A percentile compares a stretch with the other conserved stretches of the same genome.
These are phyloP conservation scores for Rachycentron canadum DNA, from an alignment of 2,797 vertebrate genomes.

Conservation along the genomic window DNA sequence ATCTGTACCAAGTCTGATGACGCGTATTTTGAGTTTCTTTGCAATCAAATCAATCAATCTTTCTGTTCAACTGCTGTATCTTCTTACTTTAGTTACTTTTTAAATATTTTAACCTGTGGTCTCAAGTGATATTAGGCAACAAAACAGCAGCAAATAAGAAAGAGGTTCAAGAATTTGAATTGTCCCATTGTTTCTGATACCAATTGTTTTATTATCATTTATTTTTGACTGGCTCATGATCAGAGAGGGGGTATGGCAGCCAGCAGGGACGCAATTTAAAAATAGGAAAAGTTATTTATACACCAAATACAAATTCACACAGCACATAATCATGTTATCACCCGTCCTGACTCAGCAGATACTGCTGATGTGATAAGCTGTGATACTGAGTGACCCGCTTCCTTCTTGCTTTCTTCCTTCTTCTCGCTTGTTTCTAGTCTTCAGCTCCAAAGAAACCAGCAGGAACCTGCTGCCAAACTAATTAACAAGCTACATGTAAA, in stretches of 20 bases:
- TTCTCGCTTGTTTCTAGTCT: background rate
- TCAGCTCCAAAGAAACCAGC: background rate
- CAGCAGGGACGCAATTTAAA: background rate
- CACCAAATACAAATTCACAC: background rate
- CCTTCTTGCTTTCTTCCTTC: too few species aligned
- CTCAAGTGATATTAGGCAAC: background rate
- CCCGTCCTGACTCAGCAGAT: background rate
- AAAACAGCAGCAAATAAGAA: background rate
- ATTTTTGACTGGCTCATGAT: background rate
- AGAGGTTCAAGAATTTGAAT: background rate
- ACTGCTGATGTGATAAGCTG: background rate
- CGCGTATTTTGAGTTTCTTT: background rate
- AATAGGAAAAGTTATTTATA: background rate
- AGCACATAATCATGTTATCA: background rate
- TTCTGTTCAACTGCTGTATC: background rate
- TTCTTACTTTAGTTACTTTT: background rate
- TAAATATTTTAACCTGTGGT: background rate
- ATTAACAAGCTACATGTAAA: background rate
- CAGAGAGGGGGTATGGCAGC: background rate
- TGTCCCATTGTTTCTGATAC: background rate
- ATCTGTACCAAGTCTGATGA: background rate
- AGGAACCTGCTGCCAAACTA: background rate
- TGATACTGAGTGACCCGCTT: background rate
- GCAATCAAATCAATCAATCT: conserved; percentile 5
- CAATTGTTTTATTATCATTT: background rate